These are phyloP conservation scores for Semotilus atromaculatus DNA, from an alignment of 2,797 vertebrate genomes.

Conservation along the genomic window DNA sequence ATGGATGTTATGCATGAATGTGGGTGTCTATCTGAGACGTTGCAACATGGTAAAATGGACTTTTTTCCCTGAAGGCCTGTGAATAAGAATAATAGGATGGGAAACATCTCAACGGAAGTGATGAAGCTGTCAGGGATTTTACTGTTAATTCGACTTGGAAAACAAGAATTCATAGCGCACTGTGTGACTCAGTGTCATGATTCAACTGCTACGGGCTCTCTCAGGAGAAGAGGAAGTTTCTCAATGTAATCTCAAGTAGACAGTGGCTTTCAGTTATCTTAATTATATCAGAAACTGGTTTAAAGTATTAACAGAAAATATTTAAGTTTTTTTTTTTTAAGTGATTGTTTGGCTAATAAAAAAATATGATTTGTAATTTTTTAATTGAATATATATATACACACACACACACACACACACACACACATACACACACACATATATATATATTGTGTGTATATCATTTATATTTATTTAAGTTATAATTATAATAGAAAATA, in stretches of 20 bases:
- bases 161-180: constrained; percentile 41
- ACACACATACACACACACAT: background rate
- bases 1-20: constrained; percentile 40
- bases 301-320: background rate
- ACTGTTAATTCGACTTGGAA: constrained; percentile 46
- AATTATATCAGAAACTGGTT: constrained; percentile 49
- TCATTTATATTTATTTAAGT: too few species aligned
- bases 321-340: background rate
- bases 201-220: constrained; percentile 65
- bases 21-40: constrained; percentile 42
- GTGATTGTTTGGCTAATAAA: background rate
- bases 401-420: too few species aligned
- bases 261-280: constrained; percentile 48
- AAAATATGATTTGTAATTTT: background rate
- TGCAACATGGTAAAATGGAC: constrained; percentile 33
- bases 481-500: background rate
- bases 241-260: constrained; percentile 45
- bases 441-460: too few species aligned
- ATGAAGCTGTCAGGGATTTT: constrained; percentile 54
- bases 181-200: constrained; percentile 68
- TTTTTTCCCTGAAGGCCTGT: constrained; percentile 29
- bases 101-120: constrained; percentile 46
- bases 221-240: constrained; percentile 54
- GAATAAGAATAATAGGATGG: constrained; percentile 44
- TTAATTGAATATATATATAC: background rate